phyloP scores from a whole-genome alignment of 2,797 vertebrate species.

The Alexandromys oeconomus region DNA sequence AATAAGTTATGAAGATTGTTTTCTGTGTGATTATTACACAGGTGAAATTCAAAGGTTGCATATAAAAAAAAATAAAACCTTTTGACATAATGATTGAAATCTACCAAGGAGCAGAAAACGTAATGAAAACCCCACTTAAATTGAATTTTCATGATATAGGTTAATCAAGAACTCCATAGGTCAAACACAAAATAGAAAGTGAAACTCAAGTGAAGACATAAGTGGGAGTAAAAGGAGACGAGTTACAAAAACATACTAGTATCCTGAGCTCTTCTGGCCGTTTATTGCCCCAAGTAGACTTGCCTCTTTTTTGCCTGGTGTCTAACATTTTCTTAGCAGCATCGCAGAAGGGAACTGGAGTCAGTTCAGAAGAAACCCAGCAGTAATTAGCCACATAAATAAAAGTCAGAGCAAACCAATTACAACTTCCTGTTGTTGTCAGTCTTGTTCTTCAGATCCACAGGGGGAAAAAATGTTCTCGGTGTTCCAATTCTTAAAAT shows the following conservation, averaged over 20 bases:
- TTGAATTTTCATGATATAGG: constrained; percentile 43
- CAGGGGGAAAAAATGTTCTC: neutral
- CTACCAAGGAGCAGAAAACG: constrained; percentile 15
- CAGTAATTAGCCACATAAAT: neutral
- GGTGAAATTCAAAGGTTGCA: constrained; percentile 12
- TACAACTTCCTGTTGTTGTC: constrained; percentile 26
- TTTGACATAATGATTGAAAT: constrained; percentile 39
- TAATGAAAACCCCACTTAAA: constrained; percentile 45
- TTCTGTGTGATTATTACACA: constrained; percentile 44
- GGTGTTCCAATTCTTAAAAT: neutral
- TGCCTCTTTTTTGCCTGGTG: neutral
- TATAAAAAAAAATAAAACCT: constrained; percentile 22
- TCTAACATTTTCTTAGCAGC: neutral
- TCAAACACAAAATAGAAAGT: constrained; percentile 3
- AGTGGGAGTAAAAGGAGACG: neutral
- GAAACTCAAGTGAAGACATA: neutral
- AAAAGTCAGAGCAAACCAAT: constrained; percentile 8
- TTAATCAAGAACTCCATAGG: constrained; percentile 25
- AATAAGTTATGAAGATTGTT: neutral
- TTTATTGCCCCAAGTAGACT: neutral
- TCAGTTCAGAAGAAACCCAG: neutral
- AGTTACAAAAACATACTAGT: neutral
- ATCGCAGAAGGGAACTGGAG: neutral
- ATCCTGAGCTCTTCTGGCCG: neutral
- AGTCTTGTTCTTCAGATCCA: constrained; percentile 52